phyloP scores from a whole-genome alignment of 2,888 invertebrate genomes.

The Latrodectus elegans region DNA sequence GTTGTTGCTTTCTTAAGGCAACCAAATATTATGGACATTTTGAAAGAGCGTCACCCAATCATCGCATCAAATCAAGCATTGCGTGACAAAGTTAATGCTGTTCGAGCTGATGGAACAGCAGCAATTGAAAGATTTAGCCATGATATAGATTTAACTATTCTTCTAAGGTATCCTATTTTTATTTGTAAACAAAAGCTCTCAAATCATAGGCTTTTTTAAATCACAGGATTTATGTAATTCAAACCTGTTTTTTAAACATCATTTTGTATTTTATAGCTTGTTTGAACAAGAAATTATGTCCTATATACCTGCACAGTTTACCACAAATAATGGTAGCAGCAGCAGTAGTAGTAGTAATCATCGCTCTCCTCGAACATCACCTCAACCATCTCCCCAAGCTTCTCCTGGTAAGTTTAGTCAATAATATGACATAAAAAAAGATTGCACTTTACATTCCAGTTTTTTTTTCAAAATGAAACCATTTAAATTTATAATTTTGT shows the following conservation, averaged over 20 bases:
- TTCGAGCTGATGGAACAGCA: constrained; percentile 89
- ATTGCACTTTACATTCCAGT: too few species aligned
- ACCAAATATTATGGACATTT: constrained; percentile 92
- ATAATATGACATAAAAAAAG: too few species aligned
- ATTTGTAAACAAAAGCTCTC: background rate
- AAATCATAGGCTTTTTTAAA: background rate
- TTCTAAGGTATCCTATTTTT: constrained; percentile 80
- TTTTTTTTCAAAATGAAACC: too few species aligned
- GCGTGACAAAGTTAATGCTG: constrained; percentile 88
- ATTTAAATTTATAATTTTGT: too few species aligned
- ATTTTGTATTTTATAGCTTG: constrained; percentile 81
- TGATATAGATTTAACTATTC: constrained; percentile 93
- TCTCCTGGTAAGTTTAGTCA: constrained; percentile 61
- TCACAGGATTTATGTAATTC: too few species aligned
- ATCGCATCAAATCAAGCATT: constrained; percentile 83
- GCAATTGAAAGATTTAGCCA: constrained; percentile 90
- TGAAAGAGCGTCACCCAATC: constrained; percentile 85
- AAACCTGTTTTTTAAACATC: background rate
- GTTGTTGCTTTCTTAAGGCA: constrained; percentile 97
- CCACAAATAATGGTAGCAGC: constrained; percentile 66
- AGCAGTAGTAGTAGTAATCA: constrained; percentile 72
- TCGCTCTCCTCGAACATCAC: constrained; percentile 79
- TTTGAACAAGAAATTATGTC: constrained; percentile 99
- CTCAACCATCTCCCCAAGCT: constrained; percentile 82
- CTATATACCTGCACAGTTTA: constrained; percentile 81